Base-by-base conservation (phyloP, 2,113 vertebrate species). In the Macquaria ambigua region DNA sequence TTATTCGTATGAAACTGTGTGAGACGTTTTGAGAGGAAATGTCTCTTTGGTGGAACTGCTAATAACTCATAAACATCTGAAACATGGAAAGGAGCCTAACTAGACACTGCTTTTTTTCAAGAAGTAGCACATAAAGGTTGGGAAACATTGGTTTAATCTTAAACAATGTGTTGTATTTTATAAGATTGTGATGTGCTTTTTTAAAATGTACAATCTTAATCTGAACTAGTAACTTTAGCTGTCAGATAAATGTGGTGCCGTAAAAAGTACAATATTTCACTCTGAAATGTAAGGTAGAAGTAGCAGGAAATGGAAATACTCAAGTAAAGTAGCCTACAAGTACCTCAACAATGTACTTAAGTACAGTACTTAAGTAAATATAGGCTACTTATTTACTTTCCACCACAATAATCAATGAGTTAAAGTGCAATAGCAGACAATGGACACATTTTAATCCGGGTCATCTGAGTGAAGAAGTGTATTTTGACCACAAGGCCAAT, bases 401-500 rank as follows among this genome's bases (percentile, higher is more conserved):
- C 5, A 8, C 37, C 34, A 73, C 8, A 69, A 83, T 76, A 69
- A 85, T 76, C n/a, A 72, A 74, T 75, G n/a, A 68, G 34, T 68
- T 56, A 56, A 61, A 86, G 37, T 72, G 46, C 21, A 67, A 41
- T 34, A 53, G 37, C 34, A 77, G 68, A 67, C 46, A 50, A 63
- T 23, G 8, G 41, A 74, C 63, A 73, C 46, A 20, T 62, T 86
- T 74, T 74, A 64, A 69, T 70, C 62, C 6, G 18, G 52, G 74
- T 86, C 72, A 77, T 78, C 25, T 68, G 66, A 48, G 59, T 72
- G 52, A 82, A 48, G 58, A 77, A 66, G 56, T 80, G 63, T 67
- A 55, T 69, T 84, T 75, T 79, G 53, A 77, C 46, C 43, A 58
- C 50, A 14, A 64, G 74, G 72, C 62, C 68, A 55, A 59, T 46